A percentile compares a stretch with the other conserved stretches of the same genome.
Evolutionary conservation across 2,888 invertebrate genomes (phyloP).

Genomic region (Cantharis lateralis): DNA sequence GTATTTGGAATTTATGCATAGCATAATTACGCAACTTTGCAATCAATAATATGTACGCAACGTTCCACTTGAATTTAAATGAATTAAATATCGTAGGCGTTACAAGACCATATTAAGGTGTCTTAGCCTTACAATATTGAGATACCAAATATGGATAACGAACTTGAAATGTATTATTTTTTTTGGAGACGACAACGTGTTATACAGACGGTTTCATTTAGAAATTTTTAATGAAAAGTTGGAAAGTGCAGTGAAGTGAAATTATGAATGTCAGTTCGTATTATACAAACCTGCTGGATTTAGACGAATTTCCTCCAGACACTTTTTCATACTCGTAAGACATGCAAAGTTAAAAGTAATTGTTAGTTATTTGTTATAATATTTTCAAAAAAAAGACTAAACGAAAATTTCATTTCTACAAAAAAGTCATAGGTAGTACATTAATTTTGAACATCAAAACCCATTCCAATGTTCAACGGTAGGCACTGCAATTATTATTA

Average conservation of each 20-base stretch:
- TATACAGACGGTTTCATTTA: neutral
- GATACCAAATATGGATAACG: neutral
- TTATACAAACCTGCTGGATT: constrained; percentile 59
- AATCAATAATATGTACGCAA: neutral
- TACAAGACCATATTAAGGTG: neutral
- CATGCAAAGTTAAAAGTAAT: constrained; percentile 64
- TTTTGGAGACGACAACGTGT: neutral
- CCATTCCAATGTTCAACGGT: neutral
- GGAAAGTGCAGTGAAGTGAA: neutral
- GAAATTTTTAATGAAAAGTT: neutral
- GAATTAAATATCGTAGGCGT: neutral
- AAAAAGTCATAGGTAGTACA: neutral
- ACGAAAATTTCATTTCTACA: constrained; percentile 12
- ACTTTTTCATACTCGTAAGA: constrained; percentile 73
- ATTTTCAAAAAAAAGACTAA: constrained; percentile 35
- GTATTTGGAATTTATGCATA: neutral
- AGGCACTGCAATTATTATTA: neutral
- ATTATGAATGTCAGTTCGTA: constrained; percentile 3
- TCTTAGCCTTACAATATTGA: neutral
- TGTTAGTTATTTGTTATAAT: constrained; percentile 36
- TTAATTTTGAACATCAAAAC: neutral
- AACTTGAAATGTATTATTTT: neutral
- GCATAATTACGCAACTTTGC: neutral
- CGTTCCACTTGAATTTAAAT: neutral
- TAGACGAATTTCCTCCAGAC: constrained; percentile 65